Conservation (phyloP, 2,888 invertebrate genomes). For the Pocota personata region DNA sequence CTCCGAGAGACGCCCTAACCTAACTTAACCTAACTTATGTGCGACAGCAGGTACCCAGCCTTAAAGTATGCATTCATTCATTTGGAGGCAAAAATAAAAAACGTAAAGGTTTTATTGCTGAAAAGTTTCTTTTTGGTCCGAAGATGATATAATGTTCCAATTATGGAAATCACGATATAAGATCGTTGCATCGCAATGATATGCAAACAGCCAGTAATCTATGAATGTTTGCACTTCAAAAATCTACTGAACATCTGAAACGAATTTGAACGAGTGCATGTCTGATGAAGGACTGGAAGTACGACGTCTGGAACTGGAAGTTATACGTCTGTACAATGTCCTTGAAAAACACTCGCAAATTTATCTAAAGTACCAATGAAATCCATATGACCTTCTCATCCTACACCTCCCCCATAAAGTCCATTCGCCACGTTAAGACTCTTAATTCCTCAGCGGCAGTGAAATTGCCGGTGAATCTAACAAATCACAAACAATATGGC, state of each 20-base stretch:
- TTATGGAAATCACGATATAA: constrained; percentile 68
- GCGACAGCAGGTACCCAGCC: too few species aligned
- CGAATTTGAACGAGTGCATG: too few species aligned
- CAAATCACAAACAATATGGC: constrained; percentile 68
- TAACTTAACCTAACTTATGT: too few species aligned
- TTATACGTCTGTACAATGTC: too few species aligned
- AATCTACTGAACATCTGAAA: not conserved
- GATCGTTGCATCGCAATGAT: constrained; percentile 45
- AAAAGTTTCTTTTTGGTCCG: not conserved
- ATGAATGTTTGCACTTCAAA: constrained; percentile 6
- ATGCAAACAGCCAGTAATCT: constrained; percentile 22
- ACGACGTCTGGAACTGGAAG: too few species aligned
- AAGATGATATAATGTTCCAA: constrained; percentile 67
- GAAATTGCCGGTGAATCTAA: constrained; percentile 47
- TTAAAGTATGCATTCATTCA: too few species aligned
- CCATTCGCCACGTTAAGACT: constrained; percentile 4
- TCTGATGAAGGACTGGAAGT: too few species aligned
- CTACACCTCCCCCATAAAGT: constrained; percentile 1
- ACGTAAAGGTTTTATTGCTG: too few species aligned
- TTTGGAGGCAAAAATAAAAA: too few species aligned
- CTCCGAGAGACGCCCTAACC: too few species aligned
- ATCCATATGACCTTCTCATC: too few species aligned
- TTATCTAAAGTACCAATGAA: not conserved
- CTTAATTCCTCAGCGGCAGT: not conserved
- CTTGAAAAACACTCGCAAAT: too few species aligned